Conservation (phyloP, 92 coral and sea anemone genomes). For the Paragorgia papillata region DNA sequence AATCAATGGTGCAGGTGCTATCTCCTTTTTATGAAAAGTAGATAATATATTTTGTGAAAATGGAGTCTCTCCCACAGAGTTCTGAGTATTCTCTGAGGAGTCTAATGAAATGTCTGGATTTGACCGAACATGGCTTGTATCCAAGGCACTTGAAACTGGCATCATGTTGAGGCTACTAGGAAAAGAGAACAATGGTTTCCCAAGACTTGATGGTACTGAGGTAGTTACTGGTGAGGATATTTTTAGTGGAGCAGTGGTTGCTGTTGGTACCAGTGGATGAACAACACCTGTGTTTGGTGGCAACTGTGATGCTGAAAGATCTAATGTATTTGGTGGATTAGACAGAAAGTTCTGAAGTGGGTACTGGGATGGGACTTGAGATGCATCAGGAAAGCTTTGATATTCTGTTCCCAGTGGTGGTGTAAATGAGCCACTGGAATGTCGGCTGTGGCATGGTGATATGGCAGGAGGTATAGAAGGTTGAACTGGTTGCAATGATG, state of each 20-base stretch:
- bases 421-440: conserved; percentile 42
- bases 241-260: conserved; percentile 35
- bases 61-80: neutral
- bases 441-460: conserved; percentile 43
- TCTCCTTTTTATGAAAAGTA: neutral
- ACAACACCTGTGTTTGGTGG: conserved; percentile 7
- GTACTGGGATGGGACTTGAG: neutral
- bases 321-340: neutral
- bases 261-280: conserved; percentile 5
- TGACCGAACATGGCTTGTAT: conserved; percentile 41
- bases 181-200: conserved; percentile 41
- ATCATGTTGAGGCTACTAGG: conserved; percentile 33
- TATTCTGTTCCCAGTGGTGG: conserved; percentile 34
- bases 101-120: conserved; percentile 19
- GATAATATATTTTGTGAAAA: conserved; percentile 2
- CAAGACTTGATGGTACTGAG: conserved; percentile 43
- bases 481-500: neutral
- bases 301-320: neutral
- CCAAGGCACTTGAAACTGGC: conserved; percentile 38
- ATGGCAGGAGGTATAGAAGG: neutral
- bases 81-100: neutral
- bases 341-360: neutral
- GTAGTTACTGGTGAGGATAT: conserved; percentile 25
- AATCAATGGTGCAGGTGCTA: conserved; percentile 23
- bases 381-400: neutral